A percentile compares a stretch with the other conserved stretches of the same genome.
These are phyloP conservation scores for Oikopleura dioica DNA, from an alignment of 23 tunicate genomes.

Conservation along the genomic window DNA sequence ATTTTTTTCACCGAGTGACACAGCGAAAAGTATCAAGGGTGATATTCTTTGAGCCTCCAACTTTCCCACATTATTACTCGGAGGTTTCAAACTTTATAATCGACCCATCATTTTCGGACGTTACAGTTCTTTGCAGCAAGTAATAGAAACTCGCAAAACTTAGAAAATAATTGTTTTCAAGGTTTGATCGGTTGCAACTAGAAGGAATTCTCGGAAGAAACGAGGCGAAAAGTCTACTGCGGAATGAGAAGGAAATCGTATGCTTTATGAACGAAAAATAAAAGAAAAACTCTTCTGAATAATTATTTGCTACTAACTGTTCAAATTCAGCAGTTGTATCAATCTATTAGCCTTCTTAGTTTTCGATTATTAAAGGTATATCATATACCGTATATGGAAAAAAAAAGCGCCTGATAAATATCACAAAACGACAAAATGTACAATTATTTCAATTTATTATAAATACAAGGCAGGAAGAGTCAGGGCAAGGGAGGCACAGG, in stretches of 20 bases:
- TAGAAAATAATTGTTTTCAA: background rate
- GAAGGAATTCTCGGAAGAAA: background rate
- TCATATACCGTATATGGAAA: no score
- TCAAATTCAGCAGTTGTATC: no score
- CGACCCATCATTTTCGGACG: slow-evolving; percentile 7
- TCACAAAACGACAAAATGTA: no score
- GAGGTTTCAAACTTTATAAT: slow-evolving; percentile 52
- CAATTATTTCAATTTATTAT: no score
- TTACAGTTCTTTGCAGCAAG: background rate
- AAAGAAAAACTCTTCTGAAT: no score
- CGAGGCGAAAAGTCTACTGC: background rate
- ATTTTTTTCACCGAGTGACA: slow-evolving; percentile 31
- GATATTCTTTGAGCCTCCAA: slow-evolving; percentile 57
- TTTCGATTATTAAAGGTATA: no score
- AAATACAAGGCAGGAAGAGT: no score
- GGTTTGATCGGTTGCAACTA: background rate
- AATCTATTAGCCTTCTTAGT: no score
- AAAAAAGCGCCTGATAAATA: no score
- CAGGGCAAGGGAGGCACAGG: no score
- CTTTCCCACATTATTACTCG: slow-evolving; percentile 46
- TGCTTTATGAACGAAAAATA: background rate
- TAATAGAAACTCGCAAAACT: background rate
- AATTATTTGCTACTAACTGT: no score
- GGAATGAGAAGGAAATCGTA: background rate
- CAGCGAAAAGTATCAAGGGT: slow-evolving; percentile 27